Evolutionary conservation across 2,113 vertebrate genomes (phyloP).

Genomic region (Anguilla japonica): DNA sequence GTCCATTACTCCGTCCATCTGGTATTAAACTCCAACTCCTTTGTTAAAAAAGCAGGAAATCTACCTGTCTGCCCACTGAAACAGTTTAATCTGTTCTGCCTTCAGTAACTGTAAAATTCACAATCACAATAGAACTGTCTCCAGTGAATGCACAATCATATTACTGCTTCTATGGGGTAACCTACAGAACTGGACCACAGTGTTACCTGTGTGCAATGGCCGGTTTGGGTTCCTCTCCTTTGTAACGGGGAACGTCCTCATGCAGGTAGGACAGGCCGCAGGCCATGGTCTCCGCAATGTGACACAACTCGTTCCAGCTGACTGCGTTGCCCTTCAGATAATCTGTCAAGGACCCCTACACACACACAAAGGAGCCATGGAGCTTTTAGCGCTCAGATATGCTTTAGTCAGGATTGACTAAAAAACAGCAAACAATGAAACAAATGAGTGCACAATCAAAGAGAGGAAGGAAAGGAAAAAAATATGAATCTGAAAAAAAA

Average conservation of each 20-base stretch:
- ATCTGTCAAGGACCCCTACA: constrained; percentile 88
- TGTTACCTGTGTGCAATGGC: constrained; percentile 93
- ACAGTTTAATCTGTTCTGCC: no score
- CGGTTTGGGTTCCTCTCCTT: constrained; percentile 88
- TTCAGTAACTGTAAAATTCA: no score
- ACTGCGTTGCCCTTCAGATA: constrained; percentile 90
- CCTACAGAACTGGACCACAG: not conserved
- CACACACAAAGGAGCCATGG: not conserved
- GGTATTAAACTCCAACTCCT: no score
- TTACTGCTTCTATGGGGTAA: no score
- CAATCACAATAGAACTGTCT: no score
- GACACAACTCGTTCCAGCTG: constrained; percentile 89
- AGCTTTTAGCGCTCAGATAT: not conserved
- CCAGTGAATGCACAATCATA: no score
- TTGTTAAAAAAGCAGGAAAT: no score
- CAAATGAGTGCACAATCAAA: not conserved
- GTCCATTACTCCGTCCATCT: no score
- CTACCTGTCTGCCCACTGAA: no score
- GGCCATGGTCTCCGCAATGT: constrained; percentile 88
- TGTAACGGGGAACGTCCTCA: constrained; percentile 84
- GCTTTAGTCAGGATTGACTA: not conserved
- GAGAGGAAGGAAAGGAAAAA: no score
- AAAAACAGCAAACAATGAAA: not conserved
- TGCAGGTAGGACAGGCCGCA: constrained; percentile 89
- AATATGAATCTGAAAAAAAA: not conserved